phyloP scores from a whole-genome alignment of 2,797 vertebrate species.

The Labeo calbasu region DNA sequence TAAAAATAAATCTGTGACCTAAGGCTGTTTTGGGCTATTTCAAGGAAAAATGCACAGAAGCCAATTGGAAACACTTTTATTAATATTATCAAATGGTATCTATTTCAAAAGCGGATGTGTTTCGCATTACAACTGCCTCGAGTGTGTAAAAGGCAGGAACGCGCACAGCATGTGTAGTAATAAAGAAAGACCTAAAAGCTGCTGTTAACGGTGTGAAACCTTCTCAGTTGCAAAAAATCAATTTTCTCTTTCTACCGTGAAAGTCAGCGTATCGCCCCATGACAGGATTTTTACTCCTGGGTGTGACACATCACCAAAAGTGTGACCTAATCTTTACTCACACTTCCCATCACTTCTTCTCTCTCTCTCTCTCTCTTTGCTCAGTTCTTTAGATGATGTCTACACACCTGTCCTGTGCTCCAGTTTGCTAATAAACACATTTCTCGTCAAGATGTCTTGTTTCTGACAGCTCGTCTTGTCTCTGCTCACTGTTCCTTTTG shows the following conservation, averaged over 20 bases:
- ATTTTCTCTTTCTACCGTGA: slow-evolving; percentile 60
- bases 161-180: slow-evolving; percentile 15
- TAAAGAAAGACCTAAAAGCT: slow-evolving; percentile 28
- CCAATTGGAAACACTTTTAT: not conserved
- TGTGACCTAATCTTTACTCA: slow-evolving; percentile 56
- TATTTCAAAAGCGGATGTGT: slow-evolving; percentile 4
- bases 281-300: slow-evolving; percentile 62
- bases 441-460: not conserved
- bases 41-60: not conserved
- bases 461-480: not conserved
- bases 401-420: slow-evolving; percentile 57
- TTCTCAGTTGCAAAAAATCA: slow-evolving; percentile 55
- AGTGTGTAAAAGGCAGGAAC: not conserved
- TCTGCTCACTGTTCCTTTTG: not conserved
- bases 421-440: not conserved
- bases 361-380: slow-evolving; percentile 56
- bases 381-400: slow-evolving; percentile 57
- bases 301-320: slow-evolving; percentile 59
- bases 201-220: not conserved
- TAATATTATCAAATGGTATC: slow-evolving; percentile 11
- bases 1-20: not conserved
- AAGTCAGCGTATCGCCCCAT: slow-evolving; percentile 55
- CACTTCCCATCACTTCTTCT: slow-evolving; percentile 63
- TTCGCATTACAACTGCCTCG: not conserved
- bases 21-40: not conserved